phyloP scores from a whole-genome alignment of 2,888 invertebrate species.

The Phortica magna region DNA sequence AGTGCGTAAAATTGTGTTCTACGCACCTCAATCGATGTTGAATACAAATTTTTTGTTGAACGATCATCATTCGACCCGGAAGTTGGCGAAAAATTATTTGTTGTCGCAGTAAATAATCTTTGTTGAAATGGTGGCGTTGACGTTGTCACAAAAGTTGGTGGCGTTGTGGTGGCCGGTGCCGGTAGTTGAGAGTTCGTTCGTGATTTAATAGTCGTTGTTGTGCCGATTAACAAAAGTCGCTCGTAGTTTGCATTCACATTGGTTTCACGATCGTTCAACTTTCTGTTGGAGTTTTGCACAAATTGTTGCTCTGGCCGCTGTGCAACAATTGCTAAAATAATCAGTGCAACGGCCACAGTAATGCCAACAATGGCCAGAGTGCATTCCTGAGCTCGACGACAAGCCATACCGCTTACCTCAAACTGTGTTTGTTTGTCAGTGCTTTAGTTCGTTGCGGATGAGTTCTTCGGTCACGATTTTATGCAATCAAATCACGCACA shows the following conservation, averaged over 20 bases:
- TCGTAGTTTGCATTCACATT: conserved; percentile 32
- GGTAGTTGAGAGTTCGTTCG: conserved; percentile 6
- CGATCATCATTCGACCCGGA: conserved; percentile 52
- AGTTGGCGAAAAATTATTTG: conserved; percentile 39
- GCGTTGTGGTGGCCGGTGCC: neutral
- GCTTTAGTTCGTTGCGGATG: conserved; percentile 18
- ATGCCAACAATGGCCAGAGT: conserved; percentile 51
- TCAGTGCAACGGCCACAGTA: conserved; percentile 60
- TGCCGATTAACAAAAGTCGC: conserved; percentile 56
- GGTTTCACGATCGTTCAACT: conserved; percentile 35
- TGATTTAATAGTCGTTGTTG: conserved; percentile 51
- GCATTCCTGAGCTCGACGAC: conserved; percentile 51
- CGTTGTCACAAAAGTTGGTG: conserved; percentile 28
- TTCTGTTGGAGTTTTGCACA: conserved; percentile 51
- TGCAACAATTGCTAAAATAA: conserved; percentile 66
- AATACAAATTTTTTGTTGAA: conserved; percentile 30
- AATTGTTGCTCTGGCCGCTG: conserved; percentile 44
- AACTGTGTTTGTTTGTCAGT: neutral
- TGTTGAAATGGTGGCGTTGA: conserved; percentile 1
- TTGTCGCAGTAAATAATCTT: neutral
- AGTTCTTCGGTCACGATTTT: conserved; percentile 25
- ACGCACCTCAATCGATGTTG: conserved; percentile 53
- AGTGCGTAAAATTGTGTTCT: neutral
- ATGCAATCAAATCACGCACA: conserved; percentile 14
- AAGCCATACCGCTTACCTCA: neutral